Evolutionary conservation across 2,797 vertebrate species (phyloP).

Genomic region (Enteromius radiatus): DNA sequence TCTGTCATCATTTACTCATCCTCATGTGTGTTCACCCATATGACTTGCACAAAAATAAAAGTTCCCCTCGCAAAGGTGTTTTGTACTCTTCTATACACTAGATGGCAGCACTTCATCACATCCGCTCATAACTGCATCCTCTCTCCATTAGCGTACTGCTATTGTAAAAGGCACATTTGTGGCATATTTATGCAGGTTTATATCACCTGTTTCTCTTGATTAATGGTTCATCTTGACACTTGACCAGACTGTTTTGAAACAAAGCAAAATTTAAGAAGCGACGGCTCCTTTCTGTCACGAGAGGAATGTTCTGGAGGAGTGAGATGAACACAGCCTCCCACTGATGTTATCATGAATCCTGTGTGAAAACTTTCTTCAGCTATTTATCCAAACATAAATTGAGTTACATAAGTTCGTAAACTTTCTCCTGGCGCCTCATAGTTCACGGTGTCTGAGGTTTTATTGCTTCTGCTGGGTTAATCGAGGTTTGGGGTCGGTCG

Average conservation of each 20-base stretch:
- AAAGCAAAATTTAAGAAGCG: background rate
- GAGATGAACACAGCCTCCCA: conserved; percentile 24
- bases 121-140: background rate
- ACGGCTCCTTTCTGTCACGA: conserved; percentile 10
- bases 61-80: background rate
- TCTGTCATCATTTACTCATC: background rate
- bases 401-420: conserved; percentile 22
- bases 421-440: conserved; percentile 8
- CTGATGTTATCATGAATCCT: conserved; percentile 9
- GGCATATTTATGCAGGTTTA: background rate
- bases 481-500: background rate
- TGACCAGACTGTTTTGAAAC: background rate
- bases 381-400: conserved; percentile 34
- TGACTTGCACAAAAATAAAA: background rate
- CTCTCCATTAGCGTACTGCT: background rate
- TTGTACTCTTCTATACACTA: background rate
- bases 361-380: conserved; percentile 42
- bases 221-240: background rate
- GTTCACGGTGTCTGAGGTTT: conserved; percentile 37
- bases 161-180: background rate
- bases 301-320: conserved; percentile 31
- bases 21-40: too few relatives aligned
- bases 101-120: conserved; percentile 10
- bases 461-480: conserved; percentile 12
- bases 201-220: background rate